Conservation (phyloP, 2,888 invertebrate genomes). For the Cryptus viduatorius region DNA sequence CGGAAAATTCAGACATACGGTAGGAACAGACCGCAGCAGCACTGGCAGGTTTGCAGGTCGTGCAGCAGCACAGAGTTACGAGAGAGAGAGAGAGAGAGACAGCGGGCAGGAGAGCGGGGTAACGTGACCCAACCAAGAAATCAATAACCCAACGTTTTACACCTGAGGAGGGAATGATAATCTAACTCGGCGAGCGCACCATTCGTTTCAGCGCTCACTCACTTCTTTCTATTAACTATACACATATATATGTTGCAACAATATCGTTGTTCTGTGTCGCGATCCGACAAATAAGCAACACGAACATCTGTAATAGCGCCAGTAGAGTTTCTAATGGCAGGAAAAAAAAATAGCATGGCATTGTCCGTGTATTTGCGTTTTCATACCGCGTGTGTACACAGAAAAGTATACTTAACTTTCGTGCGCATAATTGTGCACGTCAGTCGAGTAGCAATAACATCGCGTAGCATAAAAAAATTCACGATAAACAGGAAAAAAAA, state of each 20-base stretch:
- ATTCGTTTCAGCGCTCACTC: slow-evolving; percentile 57
- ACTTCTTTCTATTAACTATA: background rate
- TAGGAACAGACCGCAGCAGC: slow-evolving; percentile 7
- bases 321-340: background rate
- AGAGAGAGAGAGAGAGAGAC: slow-evolving; percentile 19
- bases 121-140: slow-evolving; percentile 75
- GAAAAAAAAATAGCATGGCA: slow-evolving; percentile 17
- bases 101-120: slow-evolving; percentile 60
- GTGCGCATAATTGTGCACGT: slow-evolving; percentile 1
- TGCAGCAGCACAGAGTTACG: slow-evolving; percentile 58
- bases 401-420: slow-evolving; percentile 15
- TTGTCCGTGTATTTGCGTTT: background rate
- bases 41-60: slow-evolving; percentile 66
- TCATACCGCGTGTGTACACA: background rate
- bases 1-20: slow-evolving; percentile 36
- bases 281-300: slow-evolving; percentile 37
- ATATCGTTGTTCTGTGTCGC: slow-evolving; percentile 24
- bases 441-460: background rate
- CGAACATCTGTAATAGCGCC: slow-evolving; percentile 19
- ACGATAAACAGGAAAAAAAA: background rate
- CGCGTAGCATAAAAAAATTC: background rate
- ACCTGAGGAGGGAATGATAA: slow-evolving; percentile 72
- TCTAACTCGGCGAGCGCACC: slow-evolving; percentile 59
- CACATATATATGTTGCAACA: slow-evolving; percentile 7
- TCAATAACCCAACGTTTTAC: slow-evolving; percentile 76